Percentiles rank a stretch among this genome's conserved stretches.
phyloP scores from a whole-genome alignment of 2,888 invertebrate species.

The Polymixis flavicincta region DNA sequence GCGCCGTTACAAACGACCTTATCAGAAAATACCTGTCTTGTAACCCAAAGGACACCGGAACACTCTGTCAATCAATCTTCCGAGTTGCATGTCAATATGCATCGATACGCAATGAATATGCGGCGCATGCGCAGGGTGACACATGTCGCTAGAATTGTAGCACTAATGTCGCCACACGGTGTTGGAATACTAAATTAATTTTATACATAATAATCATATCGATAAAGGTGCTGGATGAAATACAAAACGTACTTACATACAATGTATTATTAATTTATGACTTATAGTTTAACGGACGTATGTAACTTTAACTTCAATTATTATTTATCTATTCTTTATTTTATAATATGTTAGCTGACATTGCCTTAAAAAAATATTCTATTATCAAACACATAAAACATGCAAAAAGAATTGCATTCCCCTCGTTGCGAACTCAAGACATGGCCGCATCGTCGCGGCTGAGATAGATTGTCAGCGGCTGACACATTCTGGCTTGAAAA shows the following conservation, averaged over 20 bases:
- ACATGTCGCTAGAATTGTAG: conserved; percentile 48
- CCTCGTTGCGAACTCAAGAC: background rate
- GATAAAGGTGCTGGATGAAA: background rate
- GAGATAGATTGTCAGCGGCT: too few species aligned
- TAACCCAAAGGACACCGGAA: conserved; percentile 39
- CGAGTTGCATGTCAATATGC: conserved; percentile 40
- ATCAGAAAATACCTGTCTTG: conserved; percentile 20
- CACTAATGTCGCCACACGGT: background rate
- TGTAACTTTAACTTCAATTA: too few species aligned
- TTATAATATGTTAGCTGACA: too few species aligned
- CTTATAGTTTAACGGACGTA: too few species aligned
- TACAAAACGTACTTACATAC: background rate
- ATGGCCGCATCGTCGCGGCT: background rate
- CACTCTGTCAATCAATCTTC: conserved; percentile 23
- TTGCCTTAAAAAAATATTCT: too few species aligned
- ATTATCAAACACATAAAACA: background rate
- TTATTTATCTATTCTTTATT: too few species aligned
- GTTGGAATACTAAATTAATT: conserved; percentile 27
- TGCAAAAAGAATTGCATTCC: background rate
- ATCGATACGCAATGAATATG: conserved; percentile 37
- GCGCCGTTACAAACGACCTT: conserved; percentile 4
- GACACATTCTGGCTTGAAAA: too few species aligned
- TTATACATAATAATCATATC: background rate
- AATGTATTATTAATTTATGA: background rate
- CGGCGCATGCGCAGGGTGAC: conserved; percentile 30